These are phyloP conservation scores for Caenorhabditis brenneri DNA, from an alignment of 1,140 invertebrate genomes.

Conservation along the genomic window DNA sequence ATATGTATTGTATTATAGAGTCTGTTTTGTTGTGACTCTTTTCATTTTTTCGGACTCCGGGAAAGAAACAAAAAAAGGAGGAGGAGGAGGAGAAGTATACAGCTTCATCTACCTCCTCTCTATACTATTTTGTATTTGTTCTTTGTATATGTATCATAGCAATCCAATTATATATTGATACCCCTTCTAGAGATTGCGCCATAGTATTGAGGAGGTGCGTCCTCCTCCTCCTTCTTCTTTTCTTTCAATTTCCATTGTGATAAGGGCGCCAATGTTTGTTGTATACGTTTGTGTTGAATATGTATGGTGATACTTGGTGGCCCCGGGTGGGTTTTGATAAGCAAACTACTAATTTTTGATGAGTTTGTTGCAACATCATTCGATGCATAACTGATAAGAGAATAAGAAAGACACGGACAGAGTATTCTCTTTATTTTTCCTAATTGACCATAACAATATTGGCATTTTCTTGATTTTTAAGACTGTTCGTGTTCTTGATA, in stretches of 20 bases:
- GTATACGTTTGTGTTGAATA: constrained; percentile 2
- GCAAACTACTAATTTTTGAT: constrained; percentile 43
- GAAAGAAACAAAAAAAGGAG: constrained; percentile 21
- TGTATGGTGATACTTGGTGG: constrained; percentile 33
- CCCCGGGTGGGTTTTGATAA: constrained; percentile 19
- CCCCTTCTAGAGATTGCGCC: not conserved
- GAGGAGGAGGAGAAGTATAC: not conserved
- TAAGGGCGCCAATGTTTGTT: constrained; percentile 42
- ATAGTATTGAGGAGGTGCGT: constrained; percentile 41
- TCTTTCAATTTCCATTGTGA: constrained; percentile 40
- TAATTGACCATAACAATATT: not conserved
- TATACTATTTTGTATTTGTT: constrained; percentile 13
- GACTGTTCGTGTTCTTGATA: no score
- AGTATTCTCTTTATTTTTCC: not conserved
- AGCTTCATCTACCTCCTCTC: not conserved
- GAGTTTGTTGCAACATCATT: constrained; percentile 24
- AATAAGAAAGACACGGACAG: not conserved
- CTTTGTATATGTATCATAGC: constrained; percentile 18
- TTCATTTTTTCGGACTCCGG: not conserved
- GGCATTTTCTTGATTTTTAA: not conserved
- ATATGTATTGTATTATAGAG: constrained; percentile 26
- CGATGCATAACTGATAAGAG: not conserved
- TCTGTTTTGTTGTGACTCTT: constrained; percentile 23
- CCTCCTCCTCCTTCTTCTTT: not conserved
- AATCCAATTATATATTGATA: constrained; percentile 28